Evolutionary conservation across 2,113 vertebrate genomes (phyloP), one percentile per base, ranked within the genome.

Genomic region (Pomatorhinus ruficollis): DNA sequence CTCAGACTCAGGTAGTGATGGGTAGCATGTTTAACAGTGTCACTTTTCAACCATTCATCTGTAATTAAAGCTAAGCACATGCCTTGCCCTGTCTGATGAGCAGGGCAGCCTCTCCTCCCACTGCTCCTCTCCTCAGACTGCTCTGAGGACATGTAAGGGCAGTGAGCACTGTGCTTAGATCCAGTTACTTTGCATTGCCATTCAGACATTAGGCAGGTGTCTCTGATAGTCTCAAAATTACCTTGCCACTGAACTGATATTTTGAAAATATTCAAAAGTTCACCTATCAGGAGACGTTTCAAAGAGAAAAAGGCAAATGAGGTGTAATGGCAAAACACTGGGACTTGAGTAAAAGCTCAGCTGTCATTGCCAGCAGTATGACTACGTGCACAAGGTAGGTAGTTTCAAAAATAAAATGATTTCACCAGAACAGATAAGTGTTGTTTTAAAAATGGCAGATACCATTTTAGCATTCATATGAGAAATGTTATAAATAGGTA

Each of bases 391-490:
- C 44, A 93, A 86, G 89, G 74, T 87, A 96, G 72, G 56, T 75
- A 95, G 89, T 52, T 93, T 93, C 69, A 90, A 81, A 97, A 97
- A 90, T 92, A 93, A 92, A 77, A 74, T 37, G 3, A 87, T 89
- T 92, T 71, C 80, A 84, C 56, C 69, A 82, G 77, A 93, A 81
- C 56, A 94, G 76, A 92, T 50, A 94, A 89, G 56, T 94, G 91
- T 75, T 91, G 49, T 52, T 96, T 94, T 59, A 75, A 94, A 96
- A 94, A 95, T 87, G 87, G 74, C 87, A 94, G 69, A 59, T 70
- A 37, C 89, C 76, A 71, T 83, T 96, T 92, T 93, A 95, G 60
- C 61, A 87, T 87, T 93, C 72, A 33, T 60, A 89, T 75, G 69
- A 95, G 83, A 91, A 92, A 52, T 15, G 56, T 78, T 94, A 89